Evolutionary conservation across 2,797 vertebrate species (phyloP).

Genomic region (Scleropages formosus): DNA sequence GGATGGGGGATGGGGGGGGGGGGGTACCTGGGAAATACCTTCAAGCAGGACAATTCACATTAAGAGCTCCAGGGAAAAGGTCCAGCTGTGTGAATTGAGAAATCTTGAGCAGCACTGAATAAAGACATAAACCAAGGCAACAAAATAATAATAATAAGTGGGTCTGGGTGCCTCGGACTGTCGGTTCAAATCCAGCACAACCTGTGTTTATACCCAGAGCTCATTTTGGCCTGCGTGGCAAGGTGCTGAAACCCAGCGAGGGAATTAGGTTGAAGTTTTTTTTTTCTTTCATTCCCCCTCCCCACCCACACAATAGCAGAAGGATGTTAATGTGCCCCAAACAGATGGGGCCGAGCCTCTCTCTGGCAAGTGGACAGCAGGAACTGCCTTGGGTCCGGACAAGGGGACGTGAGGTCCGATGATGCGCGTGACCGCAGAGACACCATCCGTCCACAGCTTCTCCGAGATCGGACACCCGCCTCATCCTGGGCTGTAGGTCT

Average conservation of each 20-base stretch:
- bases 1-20: no score
- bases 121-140: no score
- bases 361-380: conserved; percentile 57
- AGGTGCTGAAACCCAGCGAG: conserved; percentile 57
- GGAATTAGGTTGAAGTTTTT: conserved; percentile 51
- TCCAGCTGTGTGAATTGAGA: no score
- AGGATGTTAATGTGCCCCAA: conserved; percentile 64
- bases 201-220: conserved; percentile 42
- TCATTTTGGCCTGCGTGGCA: conserved; percentile 29
- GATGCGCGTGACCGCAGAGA: conserved; percentile 43
- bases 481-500: neutral
- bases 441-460: conserved; percentile 46
- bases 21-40: no score
- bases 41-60: no score
- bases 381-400: conserved; percentile 62
- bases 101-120: no score
- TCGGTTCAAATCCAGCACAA: conserved; percentile 49
- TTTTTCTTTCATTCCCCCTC: conserved; percentile 29
- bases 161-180: no score
- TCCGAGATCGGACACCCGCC: neutral
- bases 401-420: conserved; percentile 51
- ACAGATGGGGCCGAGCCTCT: conserved; percentile 66
- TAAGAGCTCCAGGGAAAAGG: no score
- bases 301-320: conserved; percentile 49
- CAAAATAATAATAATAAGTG: no score